Evolutionary conservation across 1,140 invertebrate genomes (phyloP), one percentile per base, ranked within the genome.

Genomic region (Atta texana): DNA sequence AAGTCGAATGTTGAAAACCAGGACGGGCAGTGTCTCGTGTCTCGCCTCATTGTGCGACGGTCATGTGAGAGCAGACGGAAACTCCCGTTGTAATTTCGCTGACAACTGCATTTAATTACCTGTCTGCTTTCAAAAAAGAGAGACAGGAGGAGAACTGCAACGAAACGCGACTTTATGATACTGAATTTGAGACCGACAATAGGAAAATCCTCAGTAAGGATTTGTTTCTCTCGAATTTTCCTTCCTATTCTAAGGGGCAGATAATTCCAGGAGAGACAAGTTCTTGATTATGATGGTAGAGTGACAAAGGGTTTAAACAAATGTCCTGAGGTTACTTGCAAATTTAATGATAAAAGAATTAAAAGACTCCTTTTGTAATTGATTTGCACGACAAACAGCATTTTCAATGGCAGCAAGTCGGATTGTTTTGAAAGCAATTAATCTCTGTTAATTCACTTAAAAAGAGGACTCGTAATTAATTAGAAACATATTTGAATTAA

Each of bases 1-100:
- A 90, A 90, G 88, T 68, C 39, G 57, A 74, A 85, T 89, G 68
- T 49, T 90, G 81, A 51, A 88, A 88, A 90, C 39, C 86, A 55
- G 86, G 81, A 68, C 86, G 78, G 80, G 49, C 18, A 14, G 78
- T 80, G 66, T 84, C 76, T 61, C 51, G n/a, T 71, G 39, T 66
- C 44, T 34, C 12, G 84, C n/a, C 39, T 81, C 24, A 89, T 89
- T 87, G 88, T 89, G 55, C 76, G 68, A 86, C 53, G 28, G 21
- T 71, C 61, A 59, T 57, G 63, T 31, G 87, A 75, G 77, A 89
- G 66, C 63, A 69, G 55, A 86, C 74, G 59, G 53, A 75, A 74
- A 71, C 39, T 57, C 24, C 7, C 28, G 61, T 39, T 66, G 57
- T 81, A 86, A 89, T 89, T 88, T 89, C 61, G 88, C 82, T 86